A percentile compares a stretch with the other conserved stretches of the same genome.
Evolutionary conservation across 1,140 invertebrate genomes (phyloP).

Genomic region (Monomorium pharaonis): DNA sequence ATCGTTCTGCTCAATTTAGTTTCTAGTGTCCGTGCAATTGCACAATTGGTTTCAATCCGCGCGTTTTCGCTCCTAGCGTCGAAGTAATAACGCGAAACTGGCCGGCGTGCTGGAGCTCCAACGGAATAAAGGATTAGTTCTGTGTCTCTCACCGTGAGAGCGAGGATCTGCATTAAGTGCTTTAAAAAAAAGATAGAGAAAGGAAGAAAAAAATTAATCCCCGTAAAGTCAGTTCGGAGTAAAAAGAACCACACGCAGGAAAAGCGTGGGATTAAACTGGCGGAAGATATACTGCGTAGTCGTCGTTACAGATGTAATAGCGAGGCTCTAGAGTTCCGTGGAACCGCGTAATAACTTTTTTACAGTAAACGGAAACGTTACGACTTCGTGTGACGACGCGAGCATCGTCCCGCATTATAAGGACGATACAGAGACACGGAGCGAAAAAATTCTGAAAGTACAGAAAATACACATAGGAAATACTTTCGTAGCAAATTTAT

Average conservation of each 20-base stretch:
- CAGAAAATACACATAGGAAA: neutral
- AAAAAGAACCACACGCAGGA: slow-evolving; percentile 60
- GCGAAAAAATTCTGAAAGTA: neutral
- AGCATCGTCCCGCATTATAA: neutral
- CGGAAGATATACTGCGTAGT: slow-evolving; percentile 67
- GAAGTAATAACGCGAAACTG: slow-evolving; percentile 45
- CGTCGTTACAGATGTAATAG: slow-evolving; percentile 63
- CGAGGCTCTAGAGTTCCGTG: slow-evolving; percentile 41
- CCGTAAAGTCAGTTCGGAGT: slow-evolving; percentile 47
- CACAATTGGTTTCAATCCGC: slow-evolving; percentile 39
- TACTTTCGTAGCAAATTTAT: neutral
- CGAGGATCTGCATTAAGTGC: slow-evolving; percentile 53
- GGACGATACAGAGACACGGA: neutral
- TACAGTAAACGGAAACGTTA: slow-evolving; percentile 43
- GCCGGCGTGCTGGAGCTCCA: neutral
- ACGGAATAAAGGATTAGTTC: slow-evolving; percentile 49
- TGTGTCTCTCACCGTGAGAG: slow-evolving; percentile 13
- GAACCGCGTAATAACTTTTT: slow-evolving; percentile 50
- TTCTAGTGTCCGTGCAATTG: slow-evolving; percentile 32
- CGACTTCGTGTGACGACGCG: slow-evolving; percentile 1
- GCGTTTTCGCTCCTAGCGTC: neutral
- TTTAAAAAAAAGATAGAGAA: slow-evolving; percentile 23
- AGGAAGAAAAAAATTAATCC: slow-evolving; percentile 54
- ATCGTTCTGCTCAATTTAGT: neutral
- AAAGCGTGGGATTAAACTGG: slow-evolving; percentile 66